Percentiles rank a stretch among this genome's conserved stretches.
Conservation (phyloP, 1,140 invertebrate species). For the Bicyclus anynana region DNA sequence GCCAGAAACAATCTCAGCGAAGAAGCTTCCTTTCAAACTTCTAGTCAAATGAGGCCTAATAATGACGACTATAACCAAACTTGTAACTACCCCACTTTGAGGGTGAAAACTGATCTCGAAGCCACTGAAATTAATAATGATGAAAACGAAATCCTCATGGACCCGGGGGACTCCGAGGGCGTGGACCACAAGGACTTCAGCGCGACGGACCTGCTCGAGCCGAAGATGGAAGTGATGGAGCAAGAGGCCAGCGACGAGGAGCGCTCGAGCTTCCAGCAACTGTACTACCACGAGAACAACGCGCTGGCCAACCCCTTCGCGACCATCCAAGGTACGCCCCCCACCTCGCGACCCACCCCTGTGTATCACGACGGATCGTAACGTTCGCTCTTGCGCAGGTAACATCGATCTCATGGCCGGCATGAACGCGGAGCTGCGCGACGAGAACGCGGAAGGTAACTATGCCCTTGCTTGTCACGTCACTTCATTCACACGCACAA, state of each 20-base stretch:
- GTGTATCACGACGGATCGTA: neutral
- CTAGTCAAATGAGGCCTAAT: constrained; percentile 76
- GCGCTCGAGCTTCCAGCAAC: constrained; percentile 56
- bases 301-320: constrained; percentile 67
- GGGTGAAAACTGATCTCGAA: constrained; percentile 77
- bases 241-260: constrained; percentile 71
- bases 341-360: neutral
- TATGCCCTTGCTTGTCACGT: constrained; percentile 43
- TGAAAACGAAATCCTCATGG: constrained; percentile 67
- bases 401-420: constrained; percentile 70
- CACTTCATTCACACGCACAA: constrained; percentile 69
- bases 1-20: constrained; percentile 75
- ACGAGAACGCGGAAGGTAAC: constrained; percentile 69
- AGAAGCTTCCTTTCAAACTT: constrained; percentile 74
- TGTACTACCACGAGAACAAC: constrained; percentile 67
- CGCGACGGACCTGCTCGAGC: constrained; percentile 65
- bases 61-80: constrained; percentile 74
- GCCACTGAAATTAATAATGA: constrained; percentile 69
- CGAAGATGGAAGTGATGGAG: constrained; percentile 74
- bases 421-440: constrained; percentile 60
- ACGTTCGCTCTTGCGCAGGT: constrained; percentile 40
- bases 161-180: constrained; percentile 61
- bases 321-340: constrained; percentile 56
- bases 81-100: constrained; percentile 64
- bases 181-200: constrained; percentile 61